Percentiles rank a stretch among this genome's conserved stretches.
Evolutionary conservation across 2,113 vertebrate genomes (phyloP).

Genomic region (Tragelaphus imberbis): DNA sequence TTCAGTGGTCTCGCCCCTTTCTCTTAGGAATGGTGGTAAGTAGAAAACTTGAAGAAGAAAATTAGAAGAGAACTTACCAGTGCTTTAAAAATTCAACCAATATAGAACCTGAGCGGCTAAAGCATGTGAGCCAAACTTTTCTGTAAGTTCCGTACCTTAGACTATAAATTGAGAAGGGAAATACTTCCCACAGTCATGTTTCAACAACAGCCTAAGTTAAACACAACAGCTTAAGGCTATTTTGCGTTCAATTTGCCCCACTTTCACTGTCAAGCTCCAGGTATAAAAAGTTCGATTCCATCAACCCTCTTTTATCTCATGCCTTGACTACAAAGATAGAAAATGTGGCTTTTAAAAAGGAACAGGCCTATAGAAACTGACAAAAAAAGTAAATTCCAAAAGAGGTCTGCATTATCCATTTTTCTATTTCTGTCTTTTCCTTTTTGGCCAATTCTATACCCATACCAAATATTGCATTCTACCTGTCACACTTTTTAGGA

Average conservation of each 20-base stretch:
- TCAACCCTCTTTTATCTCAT: neutral
- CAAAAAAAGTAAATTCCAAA: neutral
- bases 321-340: neutral
- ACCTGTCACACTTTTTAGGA: neutral
- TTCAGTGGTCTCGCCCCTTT: accelerated
- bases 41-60: neutral
- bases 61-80: neutral
- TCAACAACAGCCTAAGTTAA: neutral
- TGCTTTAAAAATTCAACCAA: neutral
- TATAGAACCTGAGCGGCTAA: neutral
- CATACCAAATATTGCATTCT: accelerated
- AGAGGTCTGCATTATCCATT: accelerated
- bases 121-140: neutral
- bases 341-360: too few species aligned
- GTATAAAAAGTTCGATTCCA: accelerated
- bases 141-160: neutral
- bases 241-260: accelerated
- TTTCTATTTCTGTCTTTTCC: neutral
- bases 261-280: neutral
- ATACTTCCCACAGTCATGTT: neutral
- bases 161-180: neutral
- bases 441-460: neutral
- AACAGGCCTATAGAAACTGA: too few species aligned
- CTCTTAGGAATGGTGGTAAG: neutral
- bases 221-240: neutral